These are phyloP conservation scores for Menidia beryllina DNA, from an alignment of 2,113 vertebrate genomes.

Conservation along the genomic window DNA sequence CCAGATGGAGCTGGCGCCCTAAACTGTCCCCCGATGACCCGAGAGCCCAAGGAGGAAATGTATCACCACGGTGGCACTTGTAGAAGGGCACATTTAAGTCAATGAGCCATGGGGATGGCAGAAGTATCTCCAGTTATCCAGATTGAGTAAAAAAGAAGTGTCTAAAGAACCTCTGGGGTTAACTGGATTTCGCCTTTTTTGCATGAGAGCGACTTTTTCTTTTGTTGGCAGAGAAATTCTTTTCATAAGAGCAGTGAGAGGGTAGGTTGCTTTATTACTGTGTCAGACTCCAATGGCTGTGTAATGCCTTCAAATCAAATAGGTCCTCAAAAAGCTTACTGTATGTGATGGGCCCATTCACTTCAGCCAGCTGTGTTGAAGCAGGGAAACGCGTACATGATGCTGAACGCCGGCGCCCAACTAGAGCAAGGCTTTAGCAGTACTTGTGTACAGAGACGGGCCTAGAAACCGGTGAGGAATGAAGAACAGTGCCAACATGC, in stretches of 20 bases:
- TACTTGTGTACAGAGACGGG: too few relatives aligned
- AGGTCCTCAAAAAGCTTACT: too few relatives aligned
- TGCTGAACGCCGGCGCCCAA: too few relatives aligned
- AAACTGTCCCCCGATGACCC: slow-evolving; percentile 45
- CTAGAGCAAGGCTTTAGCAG: too few relatives aligned
- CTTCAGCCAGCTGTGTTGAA: too few relatives aligned
- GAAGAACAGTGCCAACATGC: too few relatives aligned
- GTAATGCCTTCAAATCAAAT: background rate
- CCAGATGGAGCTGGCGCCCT: background rate
- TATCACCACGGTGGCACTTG: slow-evolving; percentile 27
- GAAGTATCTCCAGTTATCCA: slow-evolving; percentile 24
- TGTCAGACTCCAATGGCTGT: background rate
- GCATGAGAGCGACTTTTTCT: slow-evolving; percentile 20
- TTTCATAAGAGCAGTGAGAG: background rate
- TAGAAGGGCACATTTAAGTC: slow-evolving; percentile 11
- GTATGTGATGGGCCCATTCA: too few relatives aligned
- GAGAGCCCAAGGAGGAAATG: slow-evolving; percentile 27
- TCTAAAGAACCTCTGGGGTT: slow-evolving; percentile 21
- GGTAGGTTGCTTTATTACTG: slow-evolving; percentile 4
- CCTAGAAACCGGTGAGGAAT: too few relatives aligned
- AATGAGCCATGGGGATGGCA: slow-evolving; percentile 18
- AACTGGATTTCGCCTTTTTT: slow-evolving; percentile 39
- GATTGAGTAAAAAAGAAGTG: slow-evolving; percentile 39
- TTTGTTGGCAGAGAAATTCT: too few relatives aligned
- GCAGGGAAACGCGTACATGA: too few relatives aligned